Evolutionary conservation across 1,140 invertebrate species (phyloP), one percentile per base, ranked within the genome.

Genomic region (Drosophila trapezifrons): DNA sequence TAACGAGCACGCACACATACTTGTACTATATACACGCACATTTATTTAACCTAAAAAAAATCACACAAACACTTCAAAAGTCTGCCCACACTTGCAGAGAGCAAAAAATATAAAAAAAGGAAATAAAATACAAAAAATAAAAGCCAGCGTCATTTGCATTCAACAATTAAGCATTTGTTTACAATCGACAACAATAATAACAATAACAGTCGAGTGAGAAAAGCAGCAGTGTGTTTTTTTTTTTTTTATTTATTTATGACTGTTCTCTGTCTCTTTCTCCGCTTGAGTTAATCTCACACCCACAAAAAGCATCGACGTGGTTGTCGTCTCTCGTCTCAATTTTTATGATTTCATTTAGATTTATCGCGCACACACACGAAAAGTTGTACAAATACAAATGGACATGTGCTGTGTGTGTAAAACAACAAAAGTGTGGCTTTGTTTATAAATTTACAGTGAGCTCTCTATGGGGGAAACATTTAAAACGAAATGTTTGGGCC

Each of bases 81-180:
- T 67, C 70, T 78, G 71, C 83, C 82, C 78, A 86, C 82, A 78
- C 47, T 40, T 40, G 7, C 10, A 8, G 32, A 29, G 7, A 56
- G 4, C 22, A 42, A 47, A 27, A 63, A 45, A 15, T 18, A 20
- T 35, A 46, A n/a, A 17, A 45, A 22, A 12, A 27, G 10, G 38
- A 32, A 5, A 46, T 47, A 20, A 52, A 29, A n/a, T 10, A 13
- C 20, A 20, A 20, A 29, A 32, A 20, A 18, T 38, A 66, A 43
- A 56, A 46, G 55, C 60, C 52, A 54, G 73, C 46, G 65, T 69
- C 70, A 86, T 87, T 86, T 86, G 83, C 83, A 86, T 86, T 86
- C 47, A 54, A 76, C 83, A 86, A 86, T 86, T 87, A 86, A 77
- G 76, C 71, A 86, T 87, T 86, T 87, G 83, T 87, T 87, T 87